Evolutionary conservation across 2,888 invertebrate genomes (phyloP).

Genomic region (Megastigmus dorsalis): DNA sequence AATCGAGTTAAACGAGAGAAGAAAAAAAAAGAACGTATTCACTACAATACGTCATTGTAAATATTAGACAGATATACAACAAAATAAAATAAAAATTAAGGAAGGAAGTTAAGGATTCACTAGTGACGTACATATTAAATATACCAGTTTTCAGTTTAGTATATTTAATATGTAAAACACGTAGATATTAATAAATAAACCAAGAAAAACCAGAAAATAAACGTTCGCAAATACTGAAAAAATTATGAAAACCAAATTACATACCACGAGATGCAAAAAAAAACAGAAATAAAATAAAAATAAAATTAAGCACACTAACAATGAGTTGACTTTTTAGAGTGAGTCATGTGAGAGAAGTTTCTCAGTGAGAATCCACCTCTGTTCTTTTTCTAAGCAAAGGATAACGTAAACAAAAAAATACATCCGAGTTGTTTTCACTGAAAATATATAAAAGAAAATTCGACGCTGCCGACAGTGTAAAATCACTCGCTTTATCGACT

Average conservation of each 20-base stretch:
- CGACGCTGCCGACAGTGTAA: conserved; percentile 49
- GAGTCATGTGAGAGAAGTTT: conserved; percentile 52
- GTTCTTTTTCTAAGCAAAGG: conserved; percentile 49
- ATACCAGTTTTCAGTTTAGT: conserved; percentile 50
- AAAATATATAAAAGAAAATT: conserved; percentile 37
- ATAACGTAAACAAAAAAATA: conserved; percentile 33
- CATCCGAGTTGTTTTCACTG: conserved; percentile 44
- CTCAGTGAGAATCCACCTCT: conserved; percentile 54
- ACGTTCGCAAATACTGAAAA: conserved; percentile 45
- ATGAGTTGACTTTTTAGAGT: conserved; percentile 55
- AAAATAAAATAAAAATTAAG: conserved; percentile 53
- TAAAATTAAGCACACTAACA: conserved; percentile 40
- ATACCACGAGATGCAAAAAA: conserved; percentile 27
- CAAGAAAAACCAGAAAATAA: conserved; percentile 52
- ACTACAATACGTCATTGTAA: conserved; percentile 56
- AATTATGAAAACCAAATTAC: conserved; percentile 48
- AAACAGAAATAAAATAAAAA: conserved; percentile 26
- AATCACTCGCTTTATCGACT: conserved; percentile 50
- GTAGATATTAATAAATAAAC: conserved; percentile 55
- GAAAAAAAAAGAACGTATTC: conserved; percentile 34
- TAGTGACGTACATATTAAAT: conserved; percentile 49
- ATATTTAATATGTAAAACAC: conserved; percentile 58
- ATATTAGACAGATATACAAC: conserved; percentile 52
- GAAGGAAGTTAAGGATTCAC: conserved; percentile 44
- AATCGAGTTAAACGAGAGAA: conserved; percentile 33